Evolutionary conservation across 2,888 invertebrate genomes (phyloP).

Genomic region (Rhodophaea formosa): DNA sequence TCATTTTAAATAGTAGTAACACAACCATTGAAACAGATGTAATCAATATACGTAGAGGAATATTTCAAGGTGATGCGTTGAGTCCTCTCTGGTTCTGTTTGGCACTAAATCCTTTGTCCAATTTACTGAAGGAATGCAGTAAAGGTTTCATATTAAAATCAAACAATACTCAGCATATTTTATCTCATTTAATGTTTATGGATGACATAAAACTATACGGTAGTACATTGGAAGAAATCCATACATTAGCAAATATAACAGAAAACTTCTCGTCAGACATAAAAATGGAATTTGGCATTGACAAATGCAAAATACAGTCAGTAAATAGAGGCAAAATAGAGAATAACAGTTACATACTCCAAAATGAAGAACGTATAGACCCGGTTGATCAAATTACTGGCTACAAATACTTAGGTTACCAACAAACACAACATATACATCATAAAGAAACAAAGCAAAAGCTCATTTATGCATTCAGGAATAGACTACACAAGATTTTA

Average conservation of each 20-base stretch:
- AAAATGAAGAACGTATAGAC: not conserved
- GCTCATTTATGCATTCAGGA: too few species aligned
- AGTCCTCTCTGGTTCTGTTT: too few species aligned
- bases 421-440: not conserved
- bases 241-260: too few species aligned
- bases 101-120: too few species aligned
- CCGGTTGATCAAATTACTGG: not conserved
- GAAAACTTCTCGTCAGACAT: too few species aligned
- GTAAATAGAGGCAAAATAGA: too few species aligned
- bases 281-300: not conserved
- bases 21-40: not conserved
- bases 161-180: not conserved
- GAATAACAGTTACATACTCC: not conserved
- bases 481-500: too few species aligned
- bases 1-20: not conserved
- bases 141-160: not conserved
- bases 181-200: not conserved
- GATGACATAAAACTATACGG: too few species aligned
- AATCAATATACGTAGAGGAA: slow-evolving; percentile 9
- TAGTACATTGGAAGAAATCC: too few species aligned
- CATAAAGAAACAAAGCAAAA: too few species aligned
- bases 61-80: slow-evolving; percentile 12
- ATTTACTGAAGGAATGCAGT: not conserved
- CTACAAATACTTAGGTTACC: slow-evolving; percentile 9
- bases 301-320: too few species aligned